These are phyloP conservation scores for Drosophila orosa DNA, from an alignment of 1,140 invertebrate species.

Conservation along the genomic window DNA sequence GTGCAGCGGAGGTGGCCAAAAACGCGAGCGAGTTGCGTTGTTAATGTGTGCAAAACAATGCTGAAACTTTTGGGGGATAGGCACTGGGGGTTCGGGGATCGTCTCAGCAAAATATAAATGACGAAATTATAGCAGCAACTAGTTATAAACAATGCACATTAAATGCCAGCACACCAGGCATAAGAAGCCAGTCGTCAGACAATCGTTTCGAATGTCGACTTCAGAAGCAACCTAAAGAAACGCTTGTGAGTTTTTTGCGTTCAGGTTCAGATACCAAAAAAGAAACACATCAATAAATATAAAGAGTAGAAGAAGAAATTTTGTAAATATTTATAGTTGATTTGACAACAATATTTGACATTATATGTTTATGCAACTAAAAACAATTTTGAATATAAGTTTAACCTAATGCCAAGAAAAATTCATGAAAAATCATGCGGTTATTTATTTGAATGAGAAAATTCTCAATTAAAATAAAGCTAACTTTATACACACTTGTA, in stretches of 20 bases:
- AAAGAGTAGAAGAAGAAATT: too few relatives aligned
- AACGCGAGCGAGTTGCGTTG: constrained; percentile 64
- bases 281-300: too few relatives aligned
- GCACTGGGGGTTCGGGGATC: not conserved
- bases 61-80: constrained; percentile 27
- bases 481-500: too few relatives aligned
- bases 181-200: constrained; percentile 2
- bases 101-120: constrained; percentile 66
- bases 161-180: constrained; percentile 51
- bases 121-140: constrained; percentile 70
- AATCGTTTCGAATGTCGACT: constrained; percentile 13
- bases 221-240: not conserved
- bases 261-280: not conserved
- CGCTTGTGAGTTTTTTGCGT: not conserved
- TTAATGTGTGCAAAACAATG: constrained; percentile 75
- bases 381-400: too few relatives aligned
- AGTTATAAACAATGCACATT: constrained; percentile 73
- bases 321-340: too few relatives aligned
- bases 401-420: too few relatives aligned
- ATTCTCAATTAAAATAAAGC: too few relatives aligned
- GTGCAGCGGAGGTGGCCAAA: constrained; percentile 50
- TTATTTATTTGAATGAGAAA: too few relatives aligned
- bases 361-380: too few relatives aligned
- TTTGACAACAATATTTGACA: too few relatives aligned
- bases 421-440: too few relatives aligned